Evolutionary conservation across 2,113 vertebrate genomes (phyloP).

Genomic region (Heloderma charlesbogerti): DNA sequence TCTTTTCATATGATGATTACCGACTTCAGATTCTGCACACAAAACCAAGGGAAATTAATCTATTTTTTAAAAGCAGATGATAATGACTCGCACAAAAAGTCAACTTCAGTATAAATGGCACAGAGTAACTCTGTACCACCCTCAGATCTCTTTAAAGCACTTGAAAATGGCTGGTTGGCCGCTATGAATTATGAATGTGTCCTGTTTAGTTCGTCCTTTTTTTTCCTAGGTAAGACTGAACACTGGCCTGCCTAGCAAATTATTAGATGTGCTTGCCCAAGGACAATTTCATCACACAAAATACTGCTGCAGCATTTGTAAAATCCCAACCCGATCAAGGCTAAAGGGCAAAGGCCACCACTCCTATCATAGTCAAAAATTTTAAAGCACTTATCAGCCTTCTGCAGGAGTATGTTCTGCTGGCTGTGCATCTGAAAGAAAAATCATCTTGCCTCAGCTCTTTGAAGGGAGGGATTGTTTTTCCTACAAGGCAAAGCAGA

Average conservation of each 20-base stretch:
- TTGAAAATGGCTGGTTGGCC: conserved; percentile 57
- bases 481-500: conserved; percentile 52
- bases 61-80: not conserved
- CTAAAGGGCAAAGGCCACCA: conserved; percentile 63
- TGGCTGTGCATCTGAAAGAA: conserved; percentile 61
- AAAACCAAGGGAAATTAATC: conserved; percentile 25
- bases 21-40: not conserved
- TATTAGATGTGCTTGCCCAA: conserved; percentile 56
- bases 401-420: conserved; percentile 58
- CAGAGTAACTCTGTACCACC: conserved; percentile 28
- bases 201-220: conserved; percentile 58
- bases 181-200: conserved; percentile 63
- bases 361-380: conserved; percentile 61
- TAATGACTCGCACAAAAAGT: conserved; percentile 1
- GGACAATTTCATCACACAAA: conserved; percentile 68
- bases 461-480: conserved; percentile 49
- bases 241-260: conserved; percentile 48
- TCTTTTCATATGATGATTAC: not conserved
- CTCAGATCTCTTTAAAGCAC: conserved; percentile 47
- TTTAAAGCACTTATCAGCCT: conserved; percentile 63
- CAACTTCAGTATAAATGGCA: conserved; percentile 42
- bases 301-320: conserved; percentile 54
- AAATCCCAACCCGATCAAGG: conserved; percentile 67
- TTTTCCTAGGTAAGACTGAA: conserved; percentile 38
- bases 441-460: conserved; percentile 36